These are phyloP conservation scores for Leptinotarsa undecemlineata DNA, from an alignment of 1,140 invertebrate species.

Conservation along the genomic window DNA sequence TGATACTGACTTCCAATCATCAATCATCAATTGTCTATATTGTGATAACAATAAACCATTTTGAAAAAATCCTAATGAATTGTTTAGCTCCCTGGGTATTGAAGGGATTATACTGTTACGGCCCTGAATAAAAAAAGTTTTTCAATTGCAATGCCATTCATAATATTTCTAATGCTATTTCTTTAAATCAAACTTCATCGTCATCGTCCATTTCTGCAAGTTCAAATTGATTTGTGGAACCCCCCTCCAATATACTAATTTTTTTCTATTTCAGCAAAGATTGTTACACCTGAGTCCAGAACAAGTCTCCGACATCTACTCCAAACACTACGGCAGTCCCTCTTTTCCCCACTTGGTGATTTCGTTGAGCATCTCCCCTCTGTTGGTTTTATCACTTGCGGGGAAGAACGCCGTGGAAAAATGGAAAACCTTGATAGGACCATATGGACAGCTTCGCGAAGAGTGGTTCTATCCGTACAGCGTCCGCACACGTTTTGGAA, in stretches of 20 bases:
- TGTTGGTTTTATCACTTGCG: constrained; percentile 72
- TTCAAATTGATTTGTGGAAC: too few species aligned
- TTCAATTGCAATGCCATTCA: too few species aligned
- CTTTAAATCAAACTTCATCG: too few species aligned
- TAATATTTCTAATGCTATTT: too few species aligned
- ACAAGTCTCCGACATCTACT: constrained; percentile 81
- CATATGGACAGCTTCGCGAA: constrained; percentile 63
- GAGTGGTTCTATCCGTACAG: constrained; percentile 73
- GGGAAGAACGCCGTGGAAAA: constrained; percentile 69
- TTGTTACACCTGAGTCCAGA: constrained; percentile 74
- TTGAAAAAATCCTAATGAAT: too few species aligned
- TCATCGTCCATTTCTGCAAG: too few species aligned
- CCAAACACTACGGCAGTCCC: constrained; percentile 69
- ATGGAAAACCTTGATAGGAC: constrained; percentile 73
- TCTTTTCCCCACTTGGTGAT: constrained; percentile 76
- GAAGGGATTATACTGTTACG: too few species aligned
- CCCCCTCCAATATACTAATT: neutral
- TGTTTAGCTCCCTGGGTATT: too few species aligned
- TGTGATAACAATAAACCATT: too few species aligned
- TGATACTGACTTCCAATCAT: too few species aligned
- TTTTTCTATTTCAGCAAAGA: constrained; percentile 59
- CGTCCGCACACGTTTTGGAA: constrained; percentile 72
- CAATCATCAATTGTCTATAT: too few species aligned
- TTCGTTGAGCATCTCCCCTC: constrained; percentile 74
- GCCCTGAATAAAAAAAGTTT: too few species aligned